These are phyloP conservation scores for Sinhomidia bicolor DNA, from an alignment of 2,888 invertebrate genomes.

Conservation along the genomic window DNA sequence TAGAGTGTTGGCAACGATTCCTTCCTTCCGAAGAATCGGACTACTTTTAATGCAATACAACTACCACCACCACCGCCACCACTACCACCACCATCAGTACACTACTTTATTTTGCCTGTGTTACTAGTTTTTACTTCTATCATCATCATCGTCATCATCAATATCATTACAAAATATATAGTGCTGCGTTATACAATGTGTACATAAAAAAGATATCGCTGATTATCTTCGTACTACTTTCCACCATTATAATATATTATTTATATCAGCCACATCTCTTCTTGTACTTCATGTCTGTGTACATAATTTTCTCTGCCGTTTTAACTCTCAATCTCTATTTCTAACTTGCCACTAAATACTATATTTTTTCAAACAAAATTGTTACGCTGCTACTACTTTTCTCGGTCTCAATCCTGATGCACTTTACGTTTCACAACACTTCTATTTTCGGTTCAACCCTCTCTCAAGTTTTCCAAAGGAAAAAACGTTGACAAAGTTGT, in stretches of 20 bases:
- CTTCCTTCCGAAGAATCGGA: constrained; percentile 75
- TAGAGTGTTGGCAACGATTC: constrained; percentile 72
- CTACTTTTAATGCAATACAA: constrained; percentile 66
- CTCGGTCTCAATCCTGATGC: background rate
- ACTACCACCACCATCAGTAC: constrained; percentile 41
- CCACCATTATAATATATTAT: constrained; percentile 25
- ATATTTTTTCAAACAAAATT: background rate
- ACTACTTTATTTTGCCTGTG: constrained; percentile 44
- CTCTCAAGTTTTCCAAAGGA: background rate
- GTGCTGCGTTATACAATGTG: constrained; percentile 10
- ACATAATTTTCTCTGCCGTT: constrained; percentile 52
- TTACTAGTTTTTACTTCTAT: constrained; percentile 31
- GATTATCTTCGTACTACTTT: constrained; percentile 57
- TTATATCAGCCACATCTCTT: constrained; percentile 50
- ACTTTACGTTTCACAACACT: constrained; percentile 12
- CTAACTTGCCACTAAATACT: constrained; percentile 40
- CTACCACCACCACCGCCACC: constrained; percentile 63
- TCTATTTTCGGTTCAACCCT: constrained; percentile 69
- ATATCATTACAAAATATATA: constrained; percentile 23
- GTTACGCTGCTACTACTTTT: constrained; percentile 13
- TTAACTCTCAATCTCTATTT: constrained; percentile 62
- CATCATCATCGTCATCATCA: background rate
- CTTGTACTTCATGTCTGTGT: background rate
- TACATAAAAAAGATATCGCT: constrained; percentile 54
- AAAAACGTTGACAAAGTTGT: constrained; percentile 8